Evolutionary conservation across 2,113 vertebrate genomes (phyloP), one percentile per base, ranked within the genome.

Genomic region (Elanoides forficatus): DNA sequence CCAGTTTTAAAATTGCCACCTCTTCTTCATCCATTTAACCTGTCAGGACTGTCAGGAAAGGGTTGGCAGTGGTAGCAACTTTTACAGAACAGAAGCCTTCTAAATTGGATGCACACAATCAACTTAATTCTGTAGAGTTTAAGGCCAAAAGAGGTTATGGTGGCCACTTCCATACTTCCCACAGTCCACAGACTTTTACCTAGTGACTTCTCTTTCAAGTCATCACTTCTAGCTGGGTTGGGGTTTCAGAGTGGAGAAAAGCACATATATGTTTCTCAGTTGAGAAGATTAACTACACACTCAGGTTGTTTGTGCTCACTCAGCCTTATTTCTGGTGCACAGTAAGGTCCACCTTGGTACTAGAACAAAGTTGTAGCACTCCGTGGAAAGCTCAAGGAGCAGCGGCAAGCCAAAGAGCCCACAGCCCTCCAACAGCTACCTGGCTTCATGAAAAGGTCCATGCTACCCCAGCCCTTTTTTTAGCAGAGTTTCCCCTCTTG

Each of bases 1-100:
- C 1, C 0, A 0, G 3, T 78, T 80, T 90, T 90, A 55, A 82
- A 82, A 62, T 29, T 1, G 2, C 3, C 6, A 18, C 17, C 7
- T 60, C 58, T 80, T 86, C 13, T 58, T 92, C 63, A 63, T 45
- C 11, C 10, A 40, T 74, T 90, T 81, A 66, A 72, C 8, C 16
- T 26, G 4, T 45, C 38, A 65, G 36, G 2, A 52, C 30, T 68
- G 56, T 10, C 27, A 86, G 1, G 5, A 94, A 81, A 67, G 2
- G 1, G 6, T 29, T 86, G 56, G 18, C 4, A 55, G 12, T 11
- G 23, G 3, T 34, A 25, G 7, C 2, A 81, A 20, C 12, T 74
- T 88, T 71, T 70, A 65, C 34, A 55, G 29, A 81, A 26, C 4
- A 3, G 7, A 23, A 20, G 9, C 6, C 9, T 76, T 72, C 52